Percentiles rank a stretch among this genome's conserved stretches.
Evolutionary conservation across 1,140 invertebrate genomes (phyloP).

Genomic region (Lysiphlebus fabarum): DNA sequence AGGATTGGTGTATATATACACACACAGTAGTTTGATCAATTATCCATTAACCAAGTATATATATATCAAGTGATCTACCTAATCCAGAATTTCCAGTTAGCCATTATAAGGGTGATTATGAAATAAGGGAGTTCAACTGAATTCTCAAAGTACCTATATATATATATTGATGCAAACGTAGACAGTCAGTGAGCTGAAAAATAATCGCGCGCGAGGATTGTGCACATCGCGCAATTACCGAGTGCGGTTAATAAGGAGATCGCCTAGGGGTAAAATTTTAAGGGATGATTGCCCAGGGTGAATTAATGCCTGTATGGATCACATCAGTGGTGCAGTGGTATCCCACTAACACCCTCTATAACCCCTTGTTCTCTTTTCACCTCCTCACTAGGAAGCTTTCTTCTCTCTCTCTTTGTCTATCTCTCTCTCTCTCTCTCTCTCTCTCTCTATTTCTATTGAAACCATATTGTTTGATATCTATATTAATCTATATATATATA

Average conservation of each 20-base stretch:
- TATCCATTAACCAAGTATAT: constrained; percentile 28
- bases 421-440: constrained; percentile 29
- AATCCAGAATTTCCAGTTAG: constrained; percentile 27
- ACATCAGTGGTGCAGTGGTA: no score
- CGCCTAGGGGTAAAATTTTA: constrained; percentile 24
- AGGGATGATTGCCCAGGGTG: constrained; percentile 7
- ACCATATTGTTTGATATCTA: background rate
- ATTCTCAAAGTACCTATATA: no score
- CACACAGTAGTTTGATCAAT: constrained; percentile 29
- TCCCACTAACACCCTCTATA: constrained; percentile 3
- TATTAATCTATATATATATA: background rate
- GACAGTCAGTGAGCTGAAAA: constrained; percentile 37
- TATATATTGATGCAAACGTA: background rate
- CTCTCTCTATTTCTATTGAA: background rate
- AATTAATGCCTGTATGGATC: no score
- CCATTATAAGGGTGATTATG: no score
- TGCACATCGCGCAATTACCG: constrained; percentile 38
- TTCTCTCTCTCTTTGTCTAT: constrained; percentile 25
- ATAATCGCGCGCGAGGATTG: constrained; percentile 33
- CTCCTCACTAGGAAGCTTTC: background rate
- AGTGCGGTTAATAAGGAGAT: constrained; percentile 49
- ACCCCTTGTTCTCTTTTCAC: background rate
- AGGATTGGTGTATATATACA: no score
- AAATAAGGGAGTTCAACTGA: no score
- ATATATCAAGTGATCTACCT: constrained; percentile 38